Evolutionary conservation across 2,113 vertebrate genomes (phyloP), one percentile per base, ranked within the genome.

Genomic region (Peromyscus leucopus): DNA sequence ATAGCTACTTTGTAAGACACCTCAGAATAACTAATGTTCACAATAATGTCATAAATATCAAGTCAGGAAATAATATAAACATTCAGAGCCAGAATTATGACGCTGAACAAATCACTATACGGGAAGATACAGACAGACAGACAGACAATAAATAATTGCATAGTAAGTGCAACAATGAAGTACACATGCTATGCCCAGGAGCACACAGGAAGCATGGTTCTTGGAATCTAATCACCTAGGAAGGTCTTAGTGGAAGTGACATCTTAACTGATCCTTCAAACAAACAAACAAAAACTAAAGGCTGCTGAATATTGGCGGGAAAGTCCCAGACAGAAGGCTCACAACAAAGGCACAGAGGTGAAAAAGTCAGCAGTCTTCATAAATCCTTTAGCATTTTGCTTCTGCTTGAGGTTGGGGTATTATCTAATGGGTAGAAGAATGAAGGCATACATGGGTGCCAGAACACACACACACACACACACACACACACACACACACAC

Each of bases 101-200:
- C 42, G n/a, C 48, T 57, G 36, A 83, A 2, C 74, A 59, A 63
- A 5, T 87, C 10, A 5, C 24, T 67, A 6, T 16, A 42, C 9
- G 72, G 46, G 61, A 36, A 89, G 7, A 65, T 8, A 7, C 7
- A 89, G 15, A 48, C 46, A 48, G 46, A 48, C 46, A 15, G 2
- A 7, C 7, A 15, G 2, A 7, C 7, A 89, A 15, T 51, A 76
- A 82, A 71, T 59, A 33, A 4, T 33, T 28, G 16, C n/a, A 0
- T 26, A 4, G 1, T 24, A 78, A 8, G 8, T 78, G 1, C 71
- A 42, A 0, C 61, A 63, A 48, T 74, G 72, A 63, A n/a, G 28
- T 4, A 5, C 15, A 22, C 2, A 4, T 33, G 21, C 12, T 15
- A 39, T 16, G 11, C 31, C 5, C 7, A n/a, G 22, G 28, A 24